Base-by-base conservation (phyloP, 2,888 invertebrate species). In the Drosophila hamatofila region DNA sequence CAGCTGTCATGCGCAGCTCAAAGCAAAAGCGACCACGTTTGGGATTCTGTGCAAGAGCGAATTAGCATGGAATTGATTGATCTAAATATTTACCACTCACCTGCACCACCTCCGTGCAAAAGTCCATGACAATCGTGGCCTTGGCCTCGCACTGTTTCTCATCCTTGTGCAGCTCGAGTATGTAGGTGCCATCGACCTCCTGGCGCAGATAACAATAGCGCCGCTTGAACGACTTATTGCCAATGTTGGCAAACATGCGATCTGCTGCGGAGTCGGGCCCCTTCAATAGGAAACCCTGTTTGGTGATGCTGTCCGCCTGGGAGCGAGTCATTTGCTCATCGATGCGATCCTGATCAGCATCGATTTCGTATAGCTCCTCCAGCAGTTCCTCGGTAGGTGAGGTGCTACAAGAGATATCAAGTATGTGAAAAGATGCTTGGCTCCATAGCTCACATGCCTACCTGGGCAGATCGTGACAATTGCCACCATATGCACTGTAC, bases 51-150 rank as follows among this genome's bases (percentile, higher is more conserved):
- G 33, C 46, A 0, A 7, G 12, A 6, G 1, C 14, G 8, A n/a
- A 18, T 33, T 23, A 1, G 8, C 2, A 9, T 30, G 21, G 12
- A 14, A 7, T 2, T 14, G 0, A 35, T 16, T 37, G 0, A 0
- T 2, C 1, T 8, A 18, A 1, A 6, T 1, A 3, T 6, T 3
- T 16, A 1, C 1, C 0, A 63, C 73, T 72, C 93, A 96, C 96
- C 94, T 96, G 96, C 66, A 96, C 95, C 85, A 98, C 97, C 92
- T 97, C 97, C 2, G 96, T 96, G 91, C 98, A 98, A 93, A 97
- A 97, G 92, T 98, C 98, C 96, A 98, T 96, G 78, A 97, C 97
- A 91, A 98, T 97, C 39, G 97, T 96, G 79, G 97, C 96, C 93
- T 98, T 98, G 0, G 97, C 96, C 88, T 98, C 98, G 30, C 95